phyloP scores from a whole-genome alignment of 2,113 vertebrate genomes.

The Edolisoma coerulescens region DNA sequence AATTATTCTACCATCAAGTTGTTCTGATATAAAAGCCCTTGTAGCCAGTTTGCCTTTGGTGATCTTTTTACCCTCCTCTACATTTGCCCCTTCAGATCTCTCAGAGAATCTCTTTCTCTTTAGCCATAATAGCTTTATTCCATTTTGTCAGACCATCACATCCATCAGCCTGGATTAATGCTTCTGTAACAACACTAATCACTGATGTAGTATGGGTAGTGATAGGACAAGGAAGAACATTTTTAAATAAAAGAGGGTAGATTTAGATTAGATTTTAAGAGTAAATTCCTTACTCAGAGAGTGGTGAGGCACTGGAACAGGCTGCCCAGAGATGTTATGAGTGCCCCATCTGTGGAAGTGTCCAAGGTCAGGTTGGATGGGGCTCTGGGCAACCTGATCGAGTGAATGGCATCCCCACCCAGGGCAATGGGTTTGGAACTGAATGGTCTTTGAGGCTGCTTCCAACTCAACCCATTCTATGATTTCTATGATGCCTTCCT shows the following conservation, averaged over 20 bases:
- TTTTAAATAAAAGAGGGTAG: background rate
- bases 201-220: background rate
- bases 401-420: background rate
- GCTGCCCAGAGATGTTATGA: background rate
- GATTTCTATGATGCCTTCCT: background rate
- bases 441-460: background rate
- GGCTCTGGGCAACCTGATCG: background rate
- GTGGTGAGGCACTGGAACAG: background rate
- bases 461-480: background rate
- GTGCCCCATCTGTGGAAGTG: background rate
- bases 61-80: background rate
- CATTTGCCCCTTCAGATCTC: background rate
- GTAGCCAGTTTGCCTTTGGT: background rate
- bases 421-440: background rate
- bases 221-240: background rate
- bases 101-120: background rate
- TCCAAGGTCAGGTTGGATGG: background rate
- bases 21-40: background rate
- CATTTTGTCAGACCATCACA: background rate
- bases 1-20: constrained; percentile 21
- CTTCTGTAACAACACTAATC: background rate
- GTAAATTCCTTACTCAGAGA: background rate
- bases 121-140: background rate
- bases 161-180: background rate
- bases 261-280: background rate